Conservation (phyloP, 2,113 vertebrate species). For the Calyptomena viridis region DNA sequence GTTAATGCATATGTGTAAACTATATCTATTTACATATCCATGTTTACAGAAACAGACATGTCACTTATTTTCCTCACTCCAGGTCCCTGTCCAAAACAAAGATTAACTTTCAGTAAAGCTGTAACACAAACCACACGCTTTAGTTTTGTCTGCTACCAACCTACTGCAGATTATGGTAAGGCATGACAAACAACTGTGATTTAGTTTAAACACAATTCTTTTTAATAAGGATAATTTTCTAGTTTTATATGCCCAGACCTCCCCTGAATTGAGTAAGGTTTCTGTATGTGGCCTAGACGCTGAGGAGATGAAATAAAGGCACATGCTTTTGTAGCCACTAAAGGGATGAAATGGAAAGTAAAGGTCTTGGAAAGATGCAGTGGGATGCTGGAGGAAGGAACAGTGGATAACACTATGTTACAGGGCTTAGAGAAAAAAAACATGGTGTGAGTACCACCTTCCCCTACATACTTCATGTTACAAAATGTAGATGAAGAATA, state of each 20-base stretch:
- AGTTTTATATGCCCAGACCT: neutral
- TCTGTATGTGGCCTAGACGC: neutral
- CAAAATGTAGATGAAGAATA: neutral
- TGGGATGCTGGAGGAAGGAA: neutral
- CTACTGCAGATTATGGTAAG: slow-evolving; percentile 67
- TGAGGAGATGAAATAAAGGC: fast-evolving
- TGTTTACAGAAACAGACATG: neutral
- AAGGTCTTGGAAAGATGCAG: neutral
- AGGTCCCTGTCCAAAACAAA: slow-evolving; percentile 27
- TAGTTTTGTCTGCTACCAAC: slow-evolving; percentile 51
- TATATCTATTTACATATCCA: neutral
- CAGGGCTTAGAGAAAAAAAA: neutral
- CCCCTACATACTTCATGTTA: neutral
- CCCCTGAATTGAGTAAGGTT: neutral
- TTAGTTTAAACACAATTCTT: neutral
- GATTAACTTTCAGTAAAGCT: slow-evolving; percentile 57
- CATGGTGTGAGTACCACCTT: neutral
- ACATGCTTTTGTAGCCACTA: neutral
- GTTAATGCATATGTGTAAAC: neutral
- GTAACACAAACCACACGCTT: neutral
- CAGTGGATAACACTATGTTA: neutral
- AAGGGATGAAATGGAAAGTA: neutral
- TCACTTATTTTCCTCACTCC: neutral
- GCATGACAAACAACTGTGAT: neutral
- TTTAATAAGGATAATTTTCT: neutral